These are phyloP conservation scores for Ylistrum balloti DNA, from an alignment of 1,140 invertebrate genomes.

Conservation along the genomic window DNA sequence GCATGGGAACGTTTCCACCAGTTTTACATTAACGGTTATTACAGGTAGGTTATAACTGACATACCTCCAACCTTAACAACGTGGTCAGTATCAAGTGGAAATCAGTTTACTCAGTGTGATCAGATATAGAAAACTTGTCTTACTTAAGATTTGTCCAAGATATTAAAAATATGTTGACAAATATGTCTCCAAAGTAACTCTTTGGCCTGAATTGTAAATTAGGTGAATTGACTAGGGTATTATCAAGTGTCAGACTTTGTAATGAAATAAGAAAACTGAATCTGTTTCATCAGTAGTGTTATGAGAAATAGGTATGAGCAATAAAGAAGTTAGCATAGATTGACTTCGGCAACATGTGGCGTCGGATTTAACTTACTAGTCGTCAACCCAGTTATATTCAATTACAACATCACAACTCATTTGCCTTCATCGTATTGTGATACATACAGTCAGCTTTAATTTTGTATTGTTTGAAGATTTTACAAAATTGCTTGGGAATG, in stretches of 20 bases:
- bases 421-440: constrained; percentile 16
- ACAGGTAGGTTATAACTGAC: constrained; percentile 41
- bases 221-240: constrained; percentile 12
- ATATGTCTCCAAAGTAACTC: no score
- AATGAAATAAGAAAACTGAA: background rate
- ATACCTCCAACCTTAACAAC: no score
- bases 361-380: background rate
- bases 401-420: constrained; percentile 16
- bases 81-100: no score
- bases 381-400: constrained; percentile 9
- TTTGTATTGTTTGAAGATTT: constrained; percentile 35
- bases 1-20: constrained; percentile 42
- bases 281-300: background rate
- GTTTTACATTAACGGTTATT: constrained; percentile 43
- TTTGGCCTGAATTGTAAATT: background rate
- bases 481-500: constrained; percentile 34
- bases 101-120: no score
- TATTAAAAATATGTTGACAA: no score
- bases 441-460: background rate
- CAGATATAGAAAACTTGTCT: no score
- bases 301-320: background rate
- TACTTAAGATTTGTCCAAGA: no score
- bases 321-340: background rate
- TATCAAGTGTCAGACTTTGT: background rate
- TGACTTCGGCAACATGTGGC: background rate